These are phyloP conservation scores for Gasterosteus nipponicus DNA, from an alignment of 2,113 vertebrate genomes.

Conservation along the genomic window DNA sequence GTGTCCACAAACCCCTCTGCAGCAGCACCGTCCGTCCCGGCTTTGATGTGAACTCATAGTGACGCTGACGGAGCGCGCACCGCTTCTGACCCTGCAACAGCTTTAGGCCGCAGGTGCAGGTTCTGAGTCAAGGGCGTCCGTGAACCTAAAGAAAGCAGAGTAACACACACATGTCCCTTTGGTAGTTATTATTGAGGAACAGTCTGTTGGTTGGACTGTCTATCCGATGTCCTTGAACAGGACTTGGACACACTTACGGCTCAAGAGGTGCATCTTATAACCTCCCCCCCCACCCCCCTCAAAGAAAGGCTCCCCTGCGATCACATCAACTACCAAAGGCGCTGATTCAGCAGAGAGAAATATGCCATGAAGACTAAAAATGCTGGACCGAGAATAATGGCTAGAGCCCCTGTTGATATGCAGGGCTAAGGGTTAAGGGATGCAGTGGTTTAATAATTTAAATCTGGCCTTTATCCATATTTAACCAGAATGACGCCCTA, in stretches of 20 bases:
- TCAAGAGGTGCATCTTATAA: conserved; percentile 10
- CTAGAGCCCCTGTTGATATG: conserved; percentile 14
- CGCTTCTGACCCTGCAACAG: conserved; percentile 23
- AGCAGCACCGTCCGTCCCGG: conserved; percentile 54
- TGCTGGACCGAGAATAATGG: neutral
- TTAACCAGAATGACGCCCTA: conserved; percentile 56
- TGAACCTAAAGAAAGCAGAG: conserved; percentile 9
- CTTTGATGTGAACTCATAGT: conserved; percentile 52
- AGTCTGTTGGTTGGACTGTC: neutral
- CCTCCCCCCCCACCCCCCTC: neutral
- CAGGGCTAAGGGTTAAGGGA: conserved; percentile 15
- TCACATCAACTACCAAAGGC: neutral
- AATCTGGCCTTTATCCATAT: conserved; percentile 67
- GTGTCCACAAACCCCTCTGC: conserved; percentile 41
- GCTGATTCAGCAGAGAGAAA: conserved; percentile 19
- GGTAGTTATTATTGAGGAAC: neutral
- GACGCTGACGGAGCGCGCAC: conserved; percentile 30
- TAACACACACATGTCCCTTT: neutral
- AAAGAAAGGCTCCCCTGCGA: neutral
- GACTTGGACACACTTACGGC: neutral
- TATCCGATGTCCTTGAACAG: conserved; percentile 44
- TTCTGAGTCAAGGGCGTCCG: conserved; percentile 55
- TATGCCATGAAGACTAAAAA: neutral
- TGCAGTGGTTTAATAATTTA: conserved; percentile 64
- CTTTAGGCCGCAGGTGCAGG: conserved; percentile 17